phyloP scores from a whole-genome alignment of 2,888 invertebrate species.

The Leptothorax acervorum region DNA sequence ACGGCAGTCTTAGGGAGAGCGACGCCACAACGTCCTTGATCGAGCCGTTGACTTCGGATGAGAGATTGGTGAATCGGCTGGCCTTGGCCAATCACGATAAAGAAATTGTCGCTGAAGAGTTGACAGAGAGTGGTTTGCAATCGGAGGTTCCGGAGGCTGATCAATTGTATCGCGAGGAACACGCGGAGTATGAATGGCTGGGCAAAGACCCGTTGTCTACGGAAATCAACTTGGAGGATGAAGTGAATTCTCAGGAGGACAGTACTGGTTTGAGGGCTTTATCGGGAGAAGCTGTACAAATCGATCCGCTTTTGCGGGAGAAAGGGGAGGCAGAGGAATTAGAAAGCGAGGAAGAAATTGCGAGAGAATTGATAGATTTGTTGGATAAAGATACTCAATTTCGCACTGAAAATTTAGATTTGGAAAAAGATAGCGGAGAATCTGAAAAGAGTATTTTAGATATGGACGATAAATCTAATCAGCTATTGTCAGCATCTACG shows the following conservation, averaged over 20 bases:
- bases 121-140: not conserved
- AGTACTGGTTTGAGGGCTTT: not conserved
- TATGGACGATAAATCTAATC: constrained; percentile 10
- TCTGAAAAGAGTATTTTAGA: not conserved
- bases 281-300: not conserved
- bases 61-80: constrained; percentile 36
- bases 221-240: constrained; percentile 29
- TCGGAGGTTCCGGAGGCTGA: constrained; percentile 30
- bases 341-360: constrained; percentile 62
- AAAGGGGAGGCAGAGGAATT: constrained; percentile 23
- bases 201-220: constrained; percentile 9
- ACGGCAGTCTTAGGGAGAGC: constrained; percentile 49
- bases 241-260: constrained; percentile 11
- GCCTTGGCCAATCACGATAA: not conserved
- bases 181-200: constrained; percentile 22
- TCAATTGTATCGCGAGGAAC: constrained; percentile 33
- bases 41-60: constrained; percentile 68
- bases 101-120: not conserved
- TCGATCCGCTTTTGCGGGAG: not conserved
- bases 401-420: not conserved
- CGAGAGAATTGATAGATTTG: constrained; percentile 62
- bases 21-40: constrained; percentile 68
- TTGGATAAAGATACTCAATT: constrained; percentile 18
- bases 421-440: not conserved
- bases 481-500: not conserved